Conservation (phyloP, 2,888 invertebrate genomes). For the Cactoblastis cactorum region DNA sequence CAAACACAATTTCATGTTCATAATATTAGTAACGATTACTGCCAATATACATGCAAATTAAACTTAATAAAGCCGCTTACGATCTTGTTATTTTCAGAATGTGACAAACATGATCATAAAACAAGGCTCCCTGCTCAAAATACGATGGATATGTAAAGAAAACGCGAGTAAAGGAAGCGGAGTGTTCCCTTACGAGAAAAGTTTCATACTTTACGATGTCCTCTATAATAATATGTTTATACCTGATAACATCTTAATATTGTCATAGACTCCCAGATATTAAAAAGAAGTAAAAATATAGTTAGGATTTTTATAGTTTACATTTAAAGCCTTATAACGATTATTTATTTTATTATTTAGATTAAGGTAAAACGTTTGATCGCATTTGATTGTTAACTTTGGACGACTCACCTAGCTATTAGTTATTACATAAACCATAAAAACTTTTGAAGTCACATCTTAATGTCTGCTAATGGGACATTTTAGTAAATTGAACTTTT, state of each 20-base stretch:
- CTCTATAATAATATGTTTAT: conserved; percentile 9
- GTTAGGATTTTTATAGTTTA: no score
- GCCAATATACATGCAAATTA: not conserved
- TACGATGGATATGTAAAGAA: not conserved
- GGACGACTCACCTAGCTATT: no score
- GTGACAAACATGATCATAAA: conserved; percentile 1
- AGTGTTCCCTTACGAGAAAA: conserved; percentile 2
- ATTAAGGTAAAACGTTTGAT: no score
- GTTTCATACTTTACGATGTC: conserved; percentile 4
- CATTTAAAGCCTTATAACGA: no score
- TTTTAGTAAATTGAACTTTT: no score
- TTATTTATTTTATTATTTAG: no score
- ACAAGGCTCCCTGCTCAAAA: not conserved
- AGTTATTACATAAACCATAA: no score
- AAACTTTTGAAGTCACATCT: no score
- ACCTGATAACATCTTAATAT: conserved; percentile 1
- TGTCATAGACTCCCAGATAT: not conserved
- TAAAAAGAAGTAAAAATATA: not conserved
- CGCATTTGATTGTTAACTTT: no score
- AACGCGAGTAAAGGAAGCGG: not conserved
- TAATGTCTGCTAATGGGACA: no score
- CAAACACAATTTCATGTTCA: no score
- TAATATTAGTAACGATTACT: no score
- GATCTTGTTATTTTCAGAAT: not conserved
- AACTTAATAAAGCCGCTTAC: not conserved